phyloP scores from a whole-genome alignment of 2,797 vertebrate species.

The Chelonia mydas region DNA sequence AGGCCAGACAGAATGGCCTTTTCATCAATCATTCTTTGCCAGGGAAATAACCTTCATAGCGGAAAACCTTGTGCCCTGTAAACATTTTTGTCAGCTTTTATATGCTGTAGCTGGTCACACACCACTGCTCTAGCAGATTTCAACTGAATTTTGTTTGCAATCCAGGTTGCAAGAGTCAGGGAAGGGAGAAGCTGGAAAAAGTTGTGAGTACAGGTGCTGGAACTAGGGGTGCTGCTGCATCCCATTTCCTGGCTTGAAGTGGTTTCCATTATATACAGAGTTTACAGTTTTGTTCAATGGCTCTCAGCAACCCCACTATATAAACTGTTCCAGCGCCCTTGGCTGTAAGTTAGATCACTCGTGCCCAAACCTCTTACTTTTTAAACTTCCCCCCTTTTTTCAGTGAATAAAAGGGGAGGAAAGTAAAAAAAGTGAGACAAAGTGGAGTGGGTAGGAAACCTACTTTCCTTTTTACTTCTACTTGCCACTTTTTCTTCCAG shows the following conservation, averaged over 20 bases:
- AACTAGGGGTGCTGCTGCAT: no score
- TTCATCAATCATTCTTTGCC: constrained; percentile 4
- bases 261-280: no score
- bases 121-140: neutral
- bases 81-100: neutral
- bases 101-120: neutral
- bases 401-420: neutral
- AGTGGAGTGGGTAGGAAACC: neutral
- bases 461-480: neutral
- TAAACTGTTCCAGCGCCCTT: no score
- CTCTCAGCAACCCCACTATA: no score
- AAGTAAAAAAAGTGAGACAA: neutral
- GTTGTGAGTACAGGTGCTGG: no score
- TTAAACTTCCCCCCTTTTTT: neutral
- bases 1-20: constrained; percentile 18
- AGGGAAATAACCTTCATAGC: constrained; percentile 15
- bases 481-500: neutral
- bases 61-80: constrained; percentile 4
- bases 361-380: neutral
- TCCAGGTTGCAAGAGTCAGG: neutral
- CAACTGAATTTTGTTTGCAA: neutral
- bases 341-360: neutral
- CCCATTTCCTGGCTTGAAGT: no score
- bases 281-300: no score
- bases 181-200: neutral